Percentiles rank a stretch among this genome's conserved stretches.
Conservation (phyloP, 2,113 vertebrate species). For the Apteryx mantelli region DNA sequence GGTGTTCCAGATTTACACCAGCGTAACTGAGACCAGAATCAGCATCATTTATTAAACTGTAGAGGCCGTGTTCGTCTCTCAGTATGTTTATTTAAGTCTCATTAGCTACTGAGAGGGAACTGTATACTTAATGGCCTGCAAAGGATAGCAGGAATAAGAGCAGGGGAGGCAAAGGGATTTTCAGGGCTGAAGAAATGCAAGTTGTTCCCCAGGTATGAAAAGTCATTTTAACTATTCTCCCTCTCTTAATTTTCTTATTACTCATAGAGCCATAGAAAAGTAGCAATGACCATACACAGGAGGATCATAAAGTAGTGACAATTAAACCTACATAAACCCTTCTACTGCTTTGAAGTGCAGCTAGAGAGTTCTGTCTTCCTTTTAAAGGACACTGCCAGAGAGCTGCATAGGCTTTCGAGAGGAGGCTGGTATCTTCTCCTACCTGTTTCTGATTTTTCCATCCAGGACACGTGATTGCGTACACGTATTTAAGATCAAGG, state of each 20-base stretch:
- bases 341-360: background rate
- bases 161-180: conserved; percentile 40
- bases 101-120: conserved; percentile 55
- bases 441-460: background rate
- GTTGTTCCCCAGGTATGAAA: background rate
- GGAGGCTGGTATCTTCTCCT: background rate
- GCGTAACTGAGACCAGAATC: conserved; percentile 46
- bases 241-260: background rate
- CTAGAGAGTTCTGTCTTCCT: background rate
- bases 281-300: background rate
- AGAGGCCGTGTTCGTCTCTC: conserved; percentile 37
- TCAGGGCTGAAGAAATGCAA: background rate
- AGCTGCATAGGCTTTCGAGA: background rate
- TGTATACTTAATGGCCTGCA: conserved; percentile 49
- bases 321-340: background rate
- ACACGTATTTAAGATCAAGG: background rate
- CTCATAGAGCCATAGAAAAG: background rate
- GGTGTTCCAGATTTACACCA: conserved; percentile 55
- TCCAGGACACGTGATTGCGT: background rate
- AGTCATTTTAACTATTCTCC: background rate
- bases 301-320: background rate
- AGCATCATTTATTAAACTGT: conserved; percentile 66
- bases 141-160: conserved; percentile 7
- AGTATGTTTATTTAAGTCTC: conserved; percentile 68
- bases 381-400: background rate